These are phyloP conservation scores for Toxostoma redivivum DNA, from an alignment of 2,113 vertebrate species.

Conservation along the genomic window DNA sequence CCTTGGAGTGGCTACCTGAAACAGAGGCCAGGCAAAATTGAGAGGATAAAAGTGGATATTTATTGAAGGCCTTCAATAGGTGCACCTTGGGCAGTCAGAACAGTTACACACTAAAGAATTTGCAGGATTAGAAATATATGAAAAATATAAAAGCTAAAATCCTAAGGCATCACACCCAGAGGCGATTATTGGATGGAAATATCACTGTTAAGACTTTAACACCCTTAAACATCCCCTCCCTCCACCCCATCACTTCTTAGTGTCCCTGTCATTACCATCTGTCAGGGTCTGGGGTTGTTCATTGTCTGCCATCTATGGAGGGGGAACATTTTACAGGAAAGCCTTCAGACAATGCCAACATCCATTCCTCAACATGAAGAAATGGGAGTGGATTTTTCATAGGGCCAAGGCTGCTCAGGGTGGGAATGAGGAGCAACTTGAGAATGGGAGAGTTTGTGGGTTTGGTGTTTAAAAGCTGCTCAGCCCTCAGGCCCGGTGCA, in stretches of 20 bases:
- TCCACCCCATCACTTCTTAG: not conserved
- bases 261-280: not conserved
- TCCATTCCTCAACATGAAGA: not conserved
- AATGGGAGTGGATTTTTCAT: not conserved
- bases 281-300: not conserved
- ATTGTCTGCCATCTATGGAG: not conserved
- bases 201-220: not conserved
- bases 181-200: slow-evolving; percentile 7
- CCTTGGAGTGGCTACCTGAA: not conserved
- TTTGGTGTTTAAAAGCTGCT: not conserved
- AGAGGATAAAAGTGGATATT: not conserved
- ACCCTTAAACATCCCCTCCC: not conserved
- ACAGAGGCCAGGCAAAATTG: not conserved
- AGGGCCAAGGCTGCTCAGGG: not conserved
- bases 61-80: not conserved
- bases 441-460: not conserved
- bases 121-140: not conserved
- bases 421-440: accelerated
- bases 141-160: not conserved
- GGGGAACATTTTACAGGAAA: not conserved
- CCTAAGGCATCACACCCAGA: not conserved
- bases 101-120: not conserved
- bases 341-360: not conserved
- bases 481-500: not conserved
- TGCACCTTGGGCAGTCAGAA: not conserved